A percentile compares a stretch with the other conserved stretches of the same genome.
Evolutionary conservation across 2,888 invertebrate species (phyloP).

Genomic region (Parochlus steinenii): DNA sequence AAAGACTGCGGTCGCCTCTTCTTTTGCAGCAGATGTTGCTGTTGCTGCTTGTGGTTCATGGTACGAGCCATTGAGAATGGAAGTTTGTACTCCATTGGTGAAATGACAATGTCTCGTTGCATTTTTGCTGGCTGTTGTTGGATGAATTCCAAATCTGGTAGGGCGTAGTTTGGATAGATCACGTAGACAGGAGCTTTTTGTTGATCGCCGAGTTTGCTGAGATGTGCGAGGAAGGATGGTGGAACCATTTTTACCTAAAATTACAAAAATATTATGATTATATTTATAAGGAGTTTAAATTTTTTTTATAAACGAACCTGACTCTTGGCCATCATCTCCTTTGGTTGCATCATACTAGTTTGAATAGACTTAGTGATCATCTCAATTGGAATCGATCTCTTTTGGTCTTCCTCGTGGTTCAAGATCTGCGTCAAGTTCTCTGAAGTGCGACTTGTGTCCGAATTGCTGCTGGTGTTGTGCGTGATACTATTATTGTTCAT

Average conservation of each 20-base stretch:
- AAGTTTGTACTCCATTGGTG: conserved; percentile 36
- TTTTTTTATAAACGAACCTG: too few relatives aligned
- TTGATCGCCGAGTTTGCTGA: conserved; percentile 42
- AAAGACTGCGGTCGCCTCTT: conserved; percentile 54
- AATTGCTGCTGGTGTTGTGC: conserved; percentile 26
- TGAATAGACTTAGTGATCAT: conserved; percentile 60
- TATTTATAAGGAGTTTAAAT: too few relatives aligned
- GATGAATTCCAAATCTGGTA: conserved; percentile 78
- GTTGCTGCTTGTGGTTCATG: conserved; percentile 2
- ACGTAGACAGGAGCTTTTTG: conserved; percentile 66
- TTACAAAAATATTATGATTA: conserved; percentile 21
- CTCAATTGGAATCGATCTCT: conserved; percentile 35
- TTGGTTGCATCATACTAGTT: conserved; percentile 32
- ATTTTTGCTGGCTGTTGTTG: conserved; percentile 24
- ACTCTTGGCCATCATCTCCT: conserved; percentile 21
- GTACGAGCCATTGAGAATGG: conserved; percentile 43
- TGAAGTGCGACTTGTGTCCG: conserved; percentile 26
- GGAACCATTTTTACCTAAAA: conserved; percentile 44
- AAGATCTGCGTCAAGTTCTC: conserved; percentile 23
- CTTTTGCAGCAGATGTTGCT: conserved; percentile 25
- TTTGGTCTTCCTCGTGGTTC: conserved; percentile 13
- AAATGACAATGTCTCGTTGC: conserved; percentile 42
- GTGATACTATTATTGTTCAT: conserved; percentile 34
- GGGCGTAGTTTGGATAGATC: conserved; percentile 77
- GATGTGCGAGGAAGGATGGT: conserved; percentile 50